These are phyloP conservation scores for Crocallis elinguaria DNA, from an alignment of 2,888 invertebrate genomes.

Conservation along the genomic window DNA sequence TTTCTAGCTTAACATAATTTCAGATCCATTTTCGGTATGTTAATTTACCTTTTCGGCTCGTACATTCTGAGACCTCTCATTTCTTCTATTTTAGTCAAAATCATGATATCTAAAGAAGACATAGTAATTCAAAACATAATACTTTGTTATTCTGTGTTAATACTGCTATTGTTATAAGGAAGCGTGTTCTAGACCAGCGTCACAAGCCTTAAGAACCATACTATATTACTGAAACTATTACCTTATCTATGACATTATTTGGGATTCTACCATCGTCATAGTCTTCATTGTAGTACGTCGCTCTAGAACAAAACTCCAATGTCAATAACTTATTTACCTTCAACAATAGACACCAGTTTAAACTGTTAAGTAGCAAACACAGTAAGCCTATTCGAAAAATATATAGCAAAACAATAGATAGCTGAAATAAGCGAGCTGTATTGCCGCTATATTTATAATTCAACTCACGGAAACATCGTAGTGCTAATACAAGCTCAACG, in stretches of 20 bases:
- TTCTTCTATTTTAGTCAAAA: too few species aligned
- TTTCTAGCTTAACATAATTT: too few species aligned
- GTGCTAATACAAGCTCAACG: constrained; percentile 77
- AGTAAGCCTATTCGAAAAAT: constrained; percentile 11
- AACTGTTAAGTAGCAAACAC: constrained; percentile 20
- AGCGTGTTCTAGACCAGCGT: too few species aligned
- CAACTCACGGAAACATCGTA: constrained; percentile 60
- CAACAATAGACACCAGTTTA: constrained; percentile 14
- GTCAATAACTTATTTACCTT: constrained; percentile 12
- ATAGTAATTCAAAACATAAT: too few species aligned
- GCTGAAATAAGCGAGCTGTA: background rate
- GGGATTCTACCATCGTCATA: constrained; percentile 2
- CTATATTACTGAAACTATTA: background rate
- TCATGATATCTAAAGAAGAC: too few species aligned
- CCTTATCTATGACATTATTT: background rate
- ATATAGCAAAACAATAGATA: constrained; percentile 18
- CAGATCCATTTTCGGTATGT: too few species aligned
- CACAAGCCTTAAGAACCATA: too few species aligned
- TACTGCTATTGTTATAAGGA: too few species aligned
- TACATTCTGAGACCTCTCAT: too few species aligned
- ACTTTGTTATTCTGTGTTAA: too few species aligned
- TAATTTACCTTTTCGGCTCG: too few species aligned
- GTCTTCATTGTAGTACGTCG: background rate
- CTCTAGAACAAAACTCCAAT: constrained; percentile 13
- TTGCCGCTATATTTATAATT: constrained; percentile 50